These are phyloP conservation scores for Meghimatium bilineatum DNA, from an alignment of 2,888 invertebrate genomes.

Conservation along the genomic window DNA sequence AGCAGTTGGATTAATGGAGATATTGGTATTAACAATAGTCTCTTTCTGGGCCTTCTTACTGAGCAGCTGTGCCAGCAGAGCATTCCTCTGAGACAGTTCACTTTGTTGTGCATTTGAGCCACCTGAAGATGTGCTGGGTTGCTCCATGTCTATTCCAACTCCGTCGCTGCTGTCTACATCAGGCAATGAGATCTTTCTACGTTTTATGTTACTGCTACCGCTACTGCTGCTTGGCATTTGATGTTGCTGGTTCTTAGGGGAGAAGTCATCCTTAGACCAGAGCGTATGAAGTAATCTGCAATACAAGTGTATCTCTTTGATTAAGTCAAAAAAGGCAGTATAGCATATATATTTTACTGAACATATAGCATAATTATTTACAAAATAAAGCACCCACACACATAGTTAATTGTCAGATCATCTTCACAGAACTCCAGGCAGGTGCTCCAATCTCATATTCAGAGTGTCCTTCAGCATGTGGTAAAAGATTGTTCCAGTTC, in stretches of 20 bases:
- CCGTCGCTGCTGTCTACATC: conserved; percentile 63
- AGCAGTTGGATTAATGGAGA: conserved; percentile 56
- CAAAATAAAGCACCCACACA: too few relatives aligned
- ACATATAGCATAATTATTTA: too few relatives aligned
- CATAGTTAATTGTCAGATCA: too few relatives aligned
- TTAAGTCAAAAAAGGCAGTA: too few relatives aligned
- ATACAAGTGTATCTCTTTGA: background rate
- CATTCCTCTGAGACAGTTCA: conserved; percentile 62
- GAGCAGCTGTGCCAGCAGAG: conserved; percentile 71
- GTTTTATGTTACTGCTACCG: conserved; percentile 53
- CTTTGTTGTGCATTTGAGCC: background rate
- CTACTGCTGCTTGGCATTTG: conserved; percentile 44
- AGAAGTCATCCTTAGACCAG: conserved; percentile 65
- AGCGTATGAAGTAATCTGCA: conserved; percentile 56
- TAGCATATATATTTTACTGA: too few relatives aligned
- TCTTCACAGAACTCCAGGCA: too few relatives aligned
- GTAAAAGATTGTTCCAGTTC: too few relatives aligned
- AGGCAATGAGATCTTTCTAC: conserved; percentile 57
- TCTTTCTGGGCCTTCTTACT: conserved; percentile 66
- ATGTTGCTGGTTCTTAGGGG: conserved; percentile 49
- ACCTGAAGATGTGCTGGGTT: conserved; percentile 47
- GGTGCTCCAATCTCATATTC: too few relatives aligned
- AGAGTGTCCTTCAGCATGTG: too few relatives aligned
- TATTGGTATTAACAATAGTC: conserved; percentile 67
- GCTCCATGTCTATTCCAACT: conserved; percentile 53